Evolutionary conservation across 2,888 invertebrate species (phyloP), one percentile per base, ranked within the genome.

Genomic region (Drosophila kuntzei): DNA sequence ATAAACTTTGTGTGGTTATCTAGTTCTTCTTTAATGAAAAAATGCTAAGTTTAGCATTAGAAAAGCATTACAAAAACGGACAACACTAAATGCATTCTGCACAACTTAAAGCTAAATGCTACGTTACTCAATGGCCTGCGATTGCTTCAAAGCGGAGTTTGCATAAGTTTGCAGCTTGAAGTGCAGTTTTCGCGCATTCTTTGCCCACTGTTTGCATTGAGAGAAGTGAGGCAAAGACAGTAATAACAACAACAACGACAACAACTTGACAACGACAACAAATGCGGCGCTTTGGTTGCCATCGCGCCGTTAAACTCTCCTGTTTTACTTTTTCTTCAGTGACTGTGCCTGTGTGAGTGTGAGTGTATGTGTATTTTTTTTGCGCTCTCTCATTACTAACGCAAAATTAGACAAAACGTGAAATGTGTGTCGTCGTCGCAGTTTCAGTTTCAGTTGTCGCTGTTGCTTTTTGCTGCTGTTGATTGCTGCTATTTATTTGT

Each of bases 351-450:
- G 8, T 46, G 9, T 53, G 20, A 54, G 41, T 50, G 39, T 53
- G 16, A 57, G 46, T 46, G 39, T 59, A 39, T 18, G 36, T 41
- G 34, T 32, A 18, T 51, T 20, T 39, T 53, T 66, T 67, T 65
- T 78, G 36, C 63, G 61, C 76, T 79, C 66, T 54, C 68, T 62
- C 54, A 76, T 74, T 77, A 70, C 77, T 71, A 75, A 77, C 64
- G 75, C 61, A 77, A 77, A 77, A 75, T 77, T 77, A 71, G 59
- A 77, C 77, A 75, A 77, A 78, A 75, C 64, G 75, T 60, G 51
- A 71, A 75, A 77, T 75, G 75, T 75, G 68, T 77, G 77, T 71
- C 77, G 65, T 65, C 27, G 49, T 22, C 22, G 2, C n/a, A n/a
- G n/a, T 22, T 22, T 2, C 39, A 41, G 43, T 46, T 57, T 60